A percentile compares a stretch with the other conserved stretches of the same genome.
Evolutionary conservation across 92 coral and sea anemone species (phyloP).

Genomic region (Isaurus tuberculatus): DNA sequence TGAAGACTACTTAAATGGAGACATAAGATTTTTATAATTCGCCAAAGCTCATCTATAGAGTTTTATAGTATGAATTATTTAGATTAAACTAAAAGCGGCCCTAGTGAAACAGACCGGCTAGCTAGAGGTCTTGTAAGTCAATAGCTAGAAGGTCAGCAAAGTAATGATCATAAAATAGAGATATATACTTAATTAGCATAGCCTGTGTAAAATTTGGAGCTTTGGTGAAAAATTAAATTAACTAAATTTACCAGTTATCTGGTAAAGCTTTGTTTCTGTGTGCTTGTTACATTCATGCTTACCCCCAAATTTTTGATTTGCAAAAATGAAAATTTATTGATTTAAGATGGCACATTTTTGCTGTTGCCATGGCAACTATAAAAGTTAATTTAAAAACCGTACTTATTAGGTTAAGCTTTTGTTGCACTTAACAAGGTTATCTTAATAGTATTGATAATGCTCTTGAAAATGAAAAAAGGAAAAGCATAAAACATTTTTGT

Average conservation of each 20-base stretch:
- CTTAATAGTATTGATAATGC: slow-evolving; percentile 14
- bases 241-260: slow-evolving; percentile 6
- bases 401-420: slow-evolving; percentile 12
- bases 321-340: slow-evolving; percentile 1
- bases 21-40: slow-evolving; percentile 13
- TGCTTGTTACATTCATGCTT: slow-evolving; percentile 16
- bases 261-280: neutral
- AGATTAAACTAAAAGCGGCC: neutral
- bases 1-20: slow-evolving; percentile 29
- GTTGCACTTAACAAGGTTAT: slow-evolving; percentile 9
- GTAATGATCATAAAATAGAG: slow-evolving; percentile 7
- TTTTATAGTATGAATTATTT: neutral
- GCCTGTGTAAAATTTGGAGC: slow-evolving; percentile 17
- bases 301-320: slow-evolving; percentile 2
- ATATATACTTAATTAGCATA: slow-evolving; percentile 13
- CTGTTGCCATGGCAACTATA: slow-evolving; percentile 11
- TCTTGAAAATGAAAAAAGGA: neutral
- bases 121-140: slow-evolving; percentile 16
- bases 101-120: slow-evolving; percentile 24
- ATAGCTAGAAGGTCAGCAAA: slow-evolving; percentile 14
- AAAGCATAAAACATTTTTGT: neutral
- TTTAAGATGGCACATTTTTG: slow-evolving; percentile 10
- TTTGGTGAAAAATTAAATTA: slow-evolving; percentile 4
- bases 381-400: neutral
- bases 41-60: slow-evolving; percentile 8